phyloP scores from a whole-genome alignment of 92 coral and sea anemone genomes.

The Palythoa caribaeorum region DNA sequence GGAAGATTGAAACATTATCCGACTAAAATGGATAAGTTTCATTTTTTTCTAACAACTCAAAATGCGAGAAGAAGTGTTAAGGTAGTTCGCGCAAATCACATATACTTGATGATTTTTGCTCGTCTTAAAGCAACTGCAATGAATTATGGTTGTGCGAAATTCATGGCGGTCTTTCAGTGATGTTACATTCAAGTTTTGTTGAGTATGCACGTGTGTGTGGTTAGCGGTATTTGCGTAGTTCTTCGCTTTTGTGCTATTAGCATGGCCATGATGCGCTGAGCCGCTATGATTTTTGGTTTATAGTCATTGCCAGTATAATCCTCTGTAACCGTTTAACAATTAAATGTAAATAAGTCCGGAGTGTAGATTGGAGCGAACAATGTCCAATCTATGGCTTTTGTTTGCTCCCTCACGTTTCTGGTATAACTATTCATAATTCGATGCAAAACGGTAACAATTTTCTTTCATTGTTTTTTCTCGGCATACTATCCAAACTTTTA shows the following conservation, averaged over 20 bases:
- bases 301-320: slow-evolving; percentile 9
- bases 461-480: slow-evolving; percentile 5
- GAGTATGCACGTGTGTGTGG: slow-evolving; percentile 3
- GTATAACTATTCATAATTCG: slow-evolving; percentile 4
- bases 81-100: neutral
- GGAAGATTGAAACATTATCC: neutral
- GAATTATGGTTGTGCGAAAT: neutral
- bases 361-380: slow-evolving; percentile 6
- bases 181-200: neutral
- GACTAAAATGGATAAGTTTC: neutral
- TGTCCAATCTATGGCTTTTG: slow-evolving; percentile 3
- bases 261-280: neutral
- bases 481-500: slow-evolving; percentile 1
- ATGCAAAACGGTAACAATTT: neutral
- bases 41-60: neutral
- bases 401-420: neutral
- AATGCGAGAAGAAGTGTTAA: neutral
- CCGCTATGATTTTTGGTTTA: neutral
- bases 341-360: slow-evolving; percentile 38
- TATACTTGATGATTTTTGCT: neutral
- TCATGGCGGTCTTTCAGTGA: neutral
- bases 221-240: neutral
- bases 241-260: slow-evolving; percentile 31
- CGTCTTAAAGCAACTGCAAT: neutral
- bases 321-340: slow-evolving; percentile 24